Percentiles rank a stretch among this genome's conserved stretches.
Conservation (phyloP, 2,113 vertebrate species). For the Tragelaphus strepsiceros region DNA sequence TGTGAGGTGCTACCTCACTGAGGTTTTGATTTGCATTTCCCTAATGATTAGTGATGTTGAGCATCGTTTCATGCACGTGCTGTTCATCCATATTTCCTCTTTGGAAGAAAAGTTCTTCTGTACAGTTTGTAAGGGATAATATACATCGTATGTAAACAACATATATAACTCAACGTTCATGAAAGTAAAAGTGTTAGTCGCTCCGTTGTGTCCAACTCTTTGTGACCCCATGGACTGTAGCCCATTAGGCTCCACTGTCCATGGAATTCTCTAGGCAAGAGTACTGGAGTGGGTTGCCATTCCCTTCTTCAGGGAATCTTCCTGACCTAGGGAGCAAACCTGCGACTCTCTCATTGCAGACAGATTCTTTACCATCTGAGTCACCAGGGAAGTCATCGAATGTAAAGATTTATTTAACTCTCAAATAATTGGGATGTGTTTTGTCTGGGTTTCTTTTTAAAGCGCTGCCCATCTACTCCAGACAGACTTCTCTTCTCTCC, state of each 20-base stretch:
- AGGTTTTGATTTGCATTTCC: background rate
- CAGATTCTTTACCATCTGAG: background rate
- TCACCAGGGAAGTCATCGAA: background rate
- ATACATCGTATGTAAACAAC: background rate
- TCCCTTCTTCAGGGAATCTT: background rate
- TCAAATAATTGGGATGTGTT: background rate
- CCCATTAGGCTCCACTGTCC: background rate
- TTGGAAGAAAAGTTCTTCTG: background rate
- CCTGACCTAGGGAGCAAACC: background rate
- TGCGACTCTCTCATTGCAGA: background rate
- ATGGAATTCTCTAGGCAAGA: background rate
- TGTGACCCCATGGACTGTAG: background rate
- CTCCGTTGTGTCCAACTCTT: background rate
- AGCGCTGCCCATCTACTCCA: background rate
- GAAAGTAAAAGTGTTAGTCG: background rate
- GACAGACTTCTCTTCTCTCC: background rate
- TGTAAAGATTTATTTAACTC: background rate
- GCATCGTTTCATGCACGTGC: background rate
- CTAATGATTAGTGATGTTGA: background rate
- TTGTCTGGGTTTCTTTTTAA: background rate
- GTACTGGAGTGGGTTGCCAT: background rate
- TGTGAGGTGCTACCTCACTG: background rate
- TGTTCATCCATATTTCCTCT: background rate
- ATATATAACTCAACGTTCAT: background rate
- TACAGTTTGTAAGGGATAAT: background rate